phyloP scores from a whole-genome alignment of 2,113 vertebrate genomes.

The Vimba vimba region DNA sequence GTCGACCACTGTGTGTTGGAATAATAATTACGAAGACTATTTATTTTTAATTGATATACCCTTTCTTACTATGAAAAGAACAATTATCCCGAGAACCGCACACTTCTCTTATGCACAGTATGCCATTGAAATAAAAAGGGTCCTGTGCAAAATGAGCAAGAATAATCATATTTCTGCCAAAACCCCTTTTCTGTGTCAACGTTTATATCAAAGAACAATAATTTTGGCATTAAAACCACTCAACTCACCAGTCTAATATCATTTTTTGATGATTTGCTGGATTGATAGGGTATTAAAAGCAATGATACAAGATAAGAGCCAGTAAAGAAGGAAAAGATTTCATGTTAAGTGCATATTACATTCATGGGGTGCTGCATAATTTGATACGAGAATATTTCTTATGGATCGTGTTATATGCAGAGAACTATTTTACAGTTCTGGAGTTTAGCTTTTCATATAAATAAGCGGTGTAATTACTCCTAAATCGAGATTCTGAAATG shows the following conservation, averaged over 20 bases:
- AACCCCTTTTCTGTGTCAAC: conserved; percentile 65
- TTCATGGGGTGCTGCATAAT: conserved; percentile 74
- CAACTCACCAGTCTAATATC: conserved; percentile 73
- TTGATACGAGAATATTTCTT: conserved; percentile 71
- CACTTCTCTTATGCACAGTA: conserved; percentile 76
- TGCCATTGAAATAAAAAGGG: conserved; percentile 76
- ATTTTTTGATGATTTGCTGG: conserved; percentile 78
- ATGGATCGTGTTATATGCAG: conserved; percentile 47
- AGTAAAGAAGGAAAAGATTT: conserved; percentile 75
- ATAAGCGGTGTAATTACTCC: conserved; percentile 42
- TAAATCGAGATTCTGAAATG: conserved; percentile 44
- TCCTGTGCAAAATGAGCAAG: conserved; percentile 75
- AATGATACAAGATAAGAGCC: conserved; percentile 73
- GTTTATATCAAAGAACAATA: conserved; percentile 72
- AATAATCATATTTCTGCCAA: conserved; percentile 67
- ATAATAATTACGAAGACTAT: conserved; percentile 80
- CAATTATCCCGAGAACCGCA: conserved; percentile 79
- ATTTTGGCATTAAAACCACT: conserved; percentile 73
- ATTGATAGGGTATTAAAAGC: conserved; percentile 80
- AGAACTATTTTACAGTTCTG: conserved; percentile 55
- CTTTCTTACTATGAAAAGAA: conserved; percentile 83
- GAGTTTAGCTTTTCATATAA: conserved; percentile 47
- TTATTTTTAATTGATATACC: conserved; percentile 84
- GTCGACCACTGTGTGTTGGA: conserved; percentile 76
- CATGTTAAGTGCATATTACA: conserved; percentile 76